These are phyloP conservation scores for Smittia sp. DNA, from an alignment of 2,888 invertebrate species.

Conservation along the genomic window DNA sequence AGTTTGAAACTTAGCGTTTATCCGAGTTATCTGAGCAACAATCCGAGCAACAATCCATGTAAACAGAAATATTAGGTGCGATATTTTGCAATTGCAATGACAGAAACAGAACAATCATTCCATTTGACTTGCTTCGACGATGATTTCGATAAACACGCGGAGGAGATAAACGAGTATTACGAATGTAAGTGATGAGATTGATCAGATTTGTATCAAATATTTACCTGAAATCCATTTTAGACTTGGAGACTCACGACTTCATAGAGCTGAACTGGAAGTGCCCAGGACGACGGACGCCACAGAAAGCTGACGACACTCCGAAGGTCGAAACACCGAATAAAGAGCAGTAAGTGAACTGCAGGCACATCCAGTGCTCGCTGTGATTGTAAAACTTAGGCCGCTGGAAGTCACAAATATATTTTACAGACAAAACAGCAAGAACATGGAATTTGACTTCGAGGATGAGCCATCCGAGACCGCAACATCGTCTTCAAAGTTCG, in stretches of 20 bases:
- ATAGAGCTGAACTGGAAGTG: constrained; percentile 22
- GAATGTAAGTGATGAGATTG: constrained; percentile 14
- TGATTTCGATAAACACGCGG: constrained; percentile 30
- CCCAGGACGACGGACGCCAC: constrained; percentile 16
- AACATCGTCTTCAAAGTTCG: background rate
- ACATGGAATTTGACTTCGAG: constrained; percentile 35
- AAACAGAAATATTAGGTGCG: no score
- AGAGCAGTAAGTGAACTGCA: constrained; percentile 5
- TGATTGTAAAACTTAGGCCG: no score
- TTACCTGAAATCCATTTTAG: background rate
- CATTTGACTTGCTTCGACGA: constrained; percentile 29
- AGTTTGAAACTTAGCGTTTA: no score
- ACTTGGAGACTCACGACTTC: constrained; percentile 27
- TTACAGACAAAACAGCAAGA: background rate
- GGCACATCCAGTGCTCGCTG: no score
- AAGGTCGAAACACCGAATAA: constrained; percentile 21
- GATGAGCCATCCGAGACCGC: background rate
- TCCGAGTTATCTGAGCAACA: no score
- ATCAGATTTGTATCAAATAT: background rate
- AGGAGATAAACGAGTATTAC: constrained; percentile 33
- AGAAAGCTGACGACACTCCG: background rate
- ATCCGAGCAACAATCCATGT: no score
- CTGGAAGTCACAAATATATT: background rate
- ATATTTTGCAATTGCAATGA: no score
- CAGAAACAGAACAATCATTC: background rate